Conservation (phyloP, 2,888 invertebrate genomes). For the Ichneumoninae sp. region DNA sequence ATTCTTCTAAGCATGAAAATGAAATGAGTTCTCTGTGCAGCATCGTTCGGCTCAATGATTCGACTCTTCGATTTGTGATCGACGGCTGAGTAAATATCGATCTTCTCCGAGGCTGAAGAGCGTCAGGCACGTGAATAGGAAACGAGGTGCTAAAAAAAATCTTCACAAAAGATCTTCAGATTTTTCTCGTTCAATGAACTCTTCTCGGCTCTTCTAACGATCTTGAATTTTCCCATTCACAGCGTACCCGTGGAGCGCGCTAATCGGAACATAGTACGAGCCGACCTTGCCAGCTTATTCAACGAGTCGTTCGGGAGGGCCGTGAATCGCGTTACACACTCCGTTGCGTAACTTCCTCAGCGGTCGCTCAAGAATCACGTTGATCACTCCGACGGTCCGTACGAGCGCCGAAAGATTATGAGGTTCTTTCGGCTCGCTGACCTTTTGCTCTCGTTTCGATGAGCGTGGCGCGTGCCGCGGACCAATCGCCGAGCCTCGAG, state of each 20-base stretch:
- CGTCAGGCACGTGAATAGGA: conserved; percentile 12
- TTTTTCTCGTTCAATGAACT: conserved; percentile 11
- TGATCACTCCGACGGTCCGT: conserved; percentile 36
- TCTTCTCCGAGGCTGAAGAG: conserved; percentile 10
- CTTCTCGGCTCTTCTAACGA: background rate
- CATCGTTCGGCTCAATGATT: too few relatives aligned
- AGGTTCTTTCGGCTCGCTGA: conserved; percentile 33
- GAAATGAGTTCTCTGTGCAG: too few relatives aligned
- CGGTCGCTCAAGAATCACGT: conserved; percentile 43
- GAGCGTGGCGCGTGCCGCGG: conserved; percentile 42
- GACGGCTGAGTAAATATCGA: conserved; percentile 22
- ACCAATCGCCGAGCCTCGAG: conserved; percentile 20
- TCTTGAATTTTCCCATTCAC: conserved; percentile 5
- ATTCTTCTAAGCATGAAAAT: background rate
- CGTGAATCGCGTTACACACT: conserved; percentile 13
- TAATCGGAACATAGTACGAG: background rate
- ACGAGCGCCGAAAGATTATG: conserved; percentile 39
- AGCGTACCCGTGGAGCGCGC: background rate
- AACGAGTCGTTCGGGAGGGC: conserved; percentile 29
- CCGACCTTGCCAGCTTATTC: conserved; percentile 30
- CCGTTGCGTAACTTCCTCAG: conserved; percentile 50
- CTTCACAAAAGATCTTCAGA: background rate
- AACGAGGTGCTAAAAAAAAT: background rate
- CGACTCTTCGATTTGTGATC: conserved; percentile 11
- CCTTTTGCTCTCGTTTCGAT: conserved; percentile 49